A percentile compares a stretch with the other conserved stretches of the same genome.
phyloP scores from a whole-genome alignment of 2,113 vertebrate species.

The Triplophysa rosa region DNA sequence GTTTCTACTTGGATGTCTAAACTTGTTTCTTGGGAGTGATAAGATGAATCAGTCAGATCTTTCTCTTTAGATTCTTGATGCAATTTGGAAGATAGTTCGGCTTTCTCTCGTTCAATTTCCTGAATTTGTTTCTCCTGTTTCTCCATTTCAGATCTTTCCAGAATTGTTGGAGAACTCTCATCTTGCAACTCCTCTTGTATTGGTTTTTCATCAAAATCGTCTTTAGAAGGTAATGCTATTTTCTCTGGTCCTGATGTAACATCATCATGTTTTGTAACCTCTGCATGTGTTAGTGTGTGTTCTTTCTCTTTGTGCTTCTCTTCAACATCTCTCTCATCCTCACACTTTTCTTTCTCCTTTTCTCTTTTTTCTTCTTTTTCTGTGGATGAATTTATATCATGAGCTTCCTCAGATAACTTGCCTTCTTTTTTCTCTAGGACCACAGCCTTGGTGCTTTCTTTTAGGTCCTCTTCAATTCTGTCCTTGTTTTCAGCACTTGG shows the following conservation, averaged over 20 bases:
- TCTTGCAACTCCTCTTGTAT: neutral
- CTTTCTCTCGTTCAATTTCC: conserved; percentile 35
- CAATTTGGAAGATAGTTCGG: conserved; percentile 8
- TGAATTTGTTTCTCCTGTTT: conserved; percentile 36
- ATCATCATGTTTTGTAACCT: conserved; percentile 21
- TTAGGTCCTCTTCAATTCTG: conserved; percentile 62
- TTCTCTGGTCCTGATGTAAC: conserved; percentile 22
- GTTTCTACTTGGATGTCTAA: conserved; percentile 2
- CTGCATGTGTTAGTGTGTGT: conserved; percentile 26
- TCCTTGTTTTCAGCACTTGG: conserved; percentile 55
- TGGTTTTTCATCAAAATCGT: conserved; percentile 41
- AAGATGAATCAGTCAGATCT: conserved; percentile 25
- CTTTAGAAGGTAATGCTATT: conserved; percentile 37
- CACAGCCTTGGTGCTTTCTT: conserved; percentile 48
- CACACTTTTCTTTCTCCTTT: conserved; percentile 53
- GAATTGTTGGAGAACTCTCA: neutral
- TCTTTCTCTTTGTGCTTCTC: conserved; percentile 35
- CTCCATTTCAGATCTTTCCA: conserved; percentile 26
- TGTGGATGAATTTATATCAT: conserved; percentile 44
- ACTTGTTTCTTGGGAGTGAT: neutral
- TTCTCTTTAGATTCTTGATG: conserved; percentile 20
- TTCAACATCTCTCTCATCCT: conserved; percentile 55
- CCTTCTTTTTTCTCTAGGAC: conserved; percentile 75
- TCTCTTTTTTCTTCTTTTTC: conserved; percentile 55
- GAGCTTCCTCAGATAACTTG: conserved; percentile 70